Evolutionary conservation across 2,888 invertebrate species (phyloP), one percentile per base, ranked within the genome.

Genomic region (Polydrusus cervinus): DNA sequence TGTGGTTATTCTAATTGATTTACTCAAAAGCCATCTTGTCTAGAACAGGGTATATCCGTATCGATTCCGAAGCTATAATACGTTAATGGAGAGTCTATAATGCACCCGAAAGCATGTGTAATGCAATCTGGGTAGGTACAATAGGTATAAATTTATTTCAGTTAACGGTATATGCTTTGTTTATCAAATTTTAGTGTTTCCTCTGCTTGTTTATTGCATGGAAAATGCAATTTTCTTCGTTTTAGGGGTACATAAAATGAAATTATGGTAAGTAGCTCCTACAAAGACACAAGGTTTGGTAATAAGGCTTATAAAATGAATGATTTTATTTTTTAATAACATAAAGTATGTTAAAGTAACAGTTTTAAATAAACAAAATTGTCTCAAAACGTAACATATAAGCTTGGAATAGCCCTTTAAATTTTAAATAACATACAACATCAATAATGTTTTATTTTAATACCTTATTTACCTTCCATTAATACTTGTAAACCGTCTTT

Each of bases 81-180:
- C n/a, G 53, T 53, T 53, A 53, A 53, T 53, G 53, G 53, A 53
- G 25, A 25, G 30, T 25, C 30, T 25, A 30, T 53, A 53, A 34
- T 53, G 30, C 53, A 30, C 53, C 9, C 53, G 13, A 53, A 53
- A 53, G 30, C 53, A 30, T n/a, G 25, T 25, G 53, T 53, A 53
- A 53, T 53, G 53, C 53, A 53, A 53, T 53, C 25, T n/a, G 53
- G 53, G 10, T 53, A 25, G 25, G 13, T 53, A 53, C 30, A 53
- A 53, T 53, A 53, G 13, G 53, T 30, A 53, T 25, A 53, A 53
- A 53, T 53, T 53, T 13, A 6, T 25, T 25, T 30, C n/a, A 30
- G 53, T 25, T 30, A 25, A 53, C 11, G 13, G 11, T 51, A 51
- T 20, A 51, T 51, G 51, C 49, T 25, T 51, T 51, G 51, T 51